Conservation (phyloP, 1,140 invertebrate genomes). For the Plodia interpunctella region DNA sequence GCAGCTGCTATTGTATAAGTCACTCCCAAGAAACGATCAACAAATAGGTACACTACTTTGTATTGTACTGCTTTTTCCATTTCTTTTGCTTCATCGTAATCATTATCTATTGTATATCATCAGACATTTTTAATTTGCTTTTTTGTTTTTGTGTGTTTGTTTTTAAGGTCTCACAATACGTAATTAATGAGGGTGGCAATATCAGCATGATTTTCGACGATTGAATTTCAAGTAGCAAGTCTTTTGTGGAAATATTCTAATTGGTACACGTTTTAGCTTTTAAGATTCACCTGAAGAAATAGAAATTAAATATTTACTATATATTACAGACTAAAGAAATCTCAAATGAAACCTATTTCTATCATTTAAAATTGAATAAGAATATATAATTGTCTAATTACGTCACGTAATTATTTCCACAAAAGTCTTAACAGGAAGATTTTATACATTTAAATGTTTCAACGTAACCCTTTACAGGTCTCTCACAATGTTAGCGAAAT, state of each 20-base stretch:
- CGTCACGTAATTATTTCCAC: slow-evolving; percentile 5
- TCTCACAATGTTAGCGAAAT: slow-evolving; percentile 62
- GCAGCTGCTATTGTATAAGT: slow-evolving; percentile 76
- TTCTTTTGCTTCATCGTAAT: slow-evolving; percentile 35
- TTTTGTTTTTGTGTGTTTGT: slow-evolving; percentile 20
- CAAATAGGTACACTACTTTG: slow-evolving; percentile 70
- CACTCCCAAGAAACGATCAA: slow-evolving; percentile 65
- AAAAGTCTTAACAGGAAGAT: not conserved
- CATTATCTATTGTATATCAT: slow-evolving; percentile 26
- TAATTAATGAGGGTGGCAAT: not conserved
- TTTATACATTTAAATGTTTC: not conserved
- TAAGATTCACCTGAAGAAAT: not conserved
- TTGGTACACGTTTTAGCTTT: not conserved
- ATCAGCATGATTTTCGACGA: not conserved
- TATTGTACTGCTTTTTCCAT: slow-evolving; percentile 56
- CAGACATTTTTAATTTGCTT: slow-evolving; percentile 9
- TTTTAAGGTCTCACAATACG: slow-evolving; percentile 11
- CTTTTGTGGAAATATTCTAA: not conserved
- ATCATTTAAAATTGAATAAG: too few relatives aligned
- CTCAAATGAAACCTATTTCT: too few relatives aligned
- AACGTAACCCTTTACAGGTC: slow-evolving; percentile 57
- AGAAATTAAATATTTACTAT: too few relatives aligned
- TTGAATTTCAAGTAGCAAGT: not conserved
- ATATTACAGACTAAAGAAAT: too few relatives aligned
- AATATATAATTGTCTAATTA: not conserved